These are phyloP conservation scores for Bombus soroeensis DNA, from an alignment of 1,140 invertebrate genomes.

Conservation along the genomic window DNA sequence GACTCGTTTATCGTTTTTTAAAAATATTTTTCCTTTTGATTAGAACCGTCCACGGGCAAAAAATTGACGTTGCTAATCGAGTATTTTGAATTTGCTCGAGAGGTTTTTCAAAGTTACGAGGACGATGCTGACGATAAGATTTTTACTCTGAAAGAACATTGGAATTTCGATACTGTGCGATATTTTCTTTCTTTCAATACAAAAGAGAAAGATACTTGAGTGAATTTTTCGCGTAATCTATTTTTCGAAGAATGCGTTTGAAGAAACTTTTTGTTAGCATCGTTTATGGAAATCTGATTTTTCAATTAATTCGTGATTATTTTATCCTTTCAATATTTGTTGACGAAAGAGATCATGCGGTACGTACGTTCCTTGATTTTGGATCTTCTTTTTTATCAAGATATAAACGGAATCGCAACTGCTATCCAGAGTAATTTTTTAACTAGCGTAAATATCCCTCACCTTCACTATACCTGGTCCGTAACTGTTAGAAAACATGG, in stretches of 20 bases:
- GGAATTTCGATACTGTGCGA: not conserved
- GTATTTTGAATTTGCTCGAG: not conserved
- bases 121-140: too few relatives aligned
- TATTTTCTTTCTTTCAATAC: too few relatives aligned
- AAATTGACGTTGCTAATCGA: not conserved
- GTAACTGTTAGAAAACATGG: conserved; percentile 74
- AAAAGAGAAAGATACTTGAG: too few relatives aligned
- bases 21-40: not conserved
- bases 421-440: conserved; percentile 69
- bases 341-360: not conserved
- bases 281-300: too few relatives aligned
- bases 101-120: not conserved
- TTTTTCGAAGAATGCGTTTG: not conserved
- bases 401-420: conserved; percentile 56
- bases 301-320: not conserved
- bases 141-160: not conserved
- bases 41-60: not conserved
- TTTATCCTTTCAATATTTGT: not conserved
- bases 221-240: not conserved
- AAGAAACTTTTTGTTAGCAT: not conserved
- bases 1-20: conserved; percentile 40
- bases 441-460: conserved; percentile 71
- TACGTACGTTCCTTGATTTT: not conserved
- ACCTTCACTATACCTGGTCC: conserved; percentile 54
- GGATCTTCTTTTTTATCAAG: not conserved